Conservation (phyloP, 2,888 invertebrate species). For the Oligia strigilis region DNA sequence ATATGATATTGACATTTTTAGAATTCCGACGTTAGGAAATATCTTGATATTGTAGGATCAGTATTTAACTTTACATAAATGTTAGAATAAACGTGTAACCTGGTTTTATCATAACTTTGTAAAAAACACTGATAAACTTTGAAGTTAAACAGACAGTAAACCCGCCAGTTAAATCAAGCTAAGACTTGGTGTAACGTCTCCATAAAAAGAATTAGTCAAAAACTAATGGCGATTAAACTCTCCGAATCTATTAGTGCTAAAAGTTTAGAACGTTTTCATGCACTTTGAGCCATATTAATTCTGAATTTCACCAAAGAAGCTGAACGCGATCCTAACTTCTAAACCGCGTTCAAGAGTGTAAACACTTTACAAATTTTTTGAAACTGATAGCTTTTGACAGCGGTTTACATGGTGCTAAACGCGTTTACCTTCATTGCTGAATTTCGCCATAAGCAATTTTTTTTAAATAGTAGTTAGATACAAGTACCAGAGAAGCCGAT, state of each 20-base stretch:
- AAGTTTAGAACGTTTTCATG: neutral
- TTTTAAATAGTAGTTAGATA: neutral
- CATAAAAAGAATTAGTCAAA: neutral
- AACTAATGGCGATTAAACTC: neutral
- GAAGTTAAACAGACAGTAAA: neutral
- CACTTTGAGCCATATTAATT: too few species aligned
- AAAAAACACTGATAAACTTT: neutral
- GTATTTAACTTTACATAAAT: conserved; percentile 14
- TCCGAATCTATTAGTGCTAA: neutral
- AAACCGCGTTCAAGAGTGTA: neutral
- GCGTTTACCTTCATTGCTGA: neutral
- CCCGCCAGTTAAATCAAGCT: neutral
- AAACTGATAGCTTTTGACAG: neutral
- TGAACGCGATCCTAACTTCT: neutral
- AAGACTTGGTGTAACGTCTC: neutral
- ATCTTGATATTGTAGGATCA: conserved; percentile 3
- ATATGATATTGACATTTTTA: conserved; percentile 62
- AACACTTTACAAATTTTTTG: neutral
- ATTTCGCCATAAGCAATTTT: neutral
- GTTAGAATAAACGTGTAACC: conserved; percentile 19
- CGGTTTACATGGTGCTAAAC: neutral
- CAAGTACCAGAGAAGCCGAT: conserved; percentile 1
- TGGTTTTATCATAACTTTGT: neutral
- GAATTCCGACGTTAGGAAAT: conserved; percentile 45
- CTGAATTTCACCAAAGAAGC: neutral